Evolutionary conservation across 2,888 invertebrate species (phyloP).

Genomic region (Dryomyza anilis): DNA sequence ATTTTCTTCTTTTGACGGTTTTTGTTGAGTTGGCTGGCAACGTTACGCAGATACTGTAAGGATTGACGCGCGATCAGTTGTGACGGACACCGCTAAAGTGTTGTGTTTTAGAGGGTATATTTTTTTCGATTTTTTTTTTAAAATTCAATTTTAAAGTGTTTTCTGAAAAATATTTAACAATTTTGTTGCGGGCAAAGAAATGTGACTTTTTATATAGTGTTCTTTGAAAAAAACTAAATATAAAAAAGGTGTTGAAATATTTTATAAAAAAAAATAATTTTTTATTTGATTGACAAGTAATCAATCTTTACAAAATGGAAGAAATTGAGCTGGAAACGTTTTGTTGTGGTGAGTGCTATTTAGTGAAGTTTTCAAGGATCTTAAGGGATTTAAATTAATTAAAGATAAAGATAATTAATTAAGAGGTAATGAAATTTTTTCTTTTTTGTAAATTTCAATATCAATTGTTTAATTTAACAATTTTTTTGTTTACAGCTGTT

Average conservation of each 20-base stretch:
- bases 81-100: conserved; percentile 18
- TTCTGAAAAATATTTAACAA: no score
- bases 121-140: not conserved
- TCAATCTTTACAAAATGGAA: conserved; percentile 42
- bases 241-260: not conserved
- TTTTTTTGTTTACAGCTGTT: no score
- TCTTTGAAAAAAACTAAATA: no score
- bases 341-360: conserved; percentile 58
- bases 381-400: not conserved
- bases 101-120: not conserved
- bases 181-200: no score
- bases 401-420: no score
- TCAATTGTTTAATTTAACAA: not conserved
- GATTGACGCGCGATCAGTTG: conserved; percentile 35
- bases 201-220: not conserved
- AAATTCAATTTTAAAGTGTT: no score
- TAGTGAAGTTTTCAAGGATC: not conserved
- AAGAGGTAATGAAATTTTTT: no score
- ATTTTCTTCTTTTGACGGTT: not conserved
- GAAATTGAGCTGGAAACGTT: conserved; percentile 57
- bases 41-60: conserved; percentile 35
- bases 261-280: not conserved
- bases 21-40: conserved; percentile 18
- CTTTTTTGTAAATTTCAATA: not conserved
- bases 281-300: not conserved